Evolutionary conservation across 2,113 vertebrate genomes (phyloP), one percentile per base, ranked within the genome.

Genomic region (Todiramphus saurophagus): DNA sequence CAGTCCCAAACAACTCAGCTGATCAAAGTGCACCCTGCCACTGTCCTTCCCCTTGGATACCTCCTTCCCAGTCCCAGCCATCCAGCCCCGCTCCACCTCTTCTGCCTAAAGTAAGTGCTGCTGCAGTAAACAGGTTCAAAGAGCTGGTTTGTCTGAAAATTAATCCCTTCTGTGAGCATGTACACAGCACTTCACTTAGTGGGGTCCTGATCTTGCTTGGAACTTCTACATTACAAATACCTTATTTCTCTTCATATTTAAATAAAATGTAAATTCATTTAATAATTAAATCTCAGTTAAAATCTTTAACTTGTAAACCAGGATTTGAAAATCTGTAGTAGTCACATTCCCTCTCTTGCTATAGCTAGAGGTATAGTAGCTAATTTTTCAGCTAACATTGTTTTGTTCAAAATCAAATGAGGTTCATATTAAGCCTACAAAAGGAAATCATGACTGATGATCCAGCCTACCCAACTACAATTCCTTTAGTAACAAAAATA

Each of bases 401-500:
- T 97, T 97, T 94, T 91, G 91, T 68, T 95, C 92, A 70, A 81
- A 97, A 95, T 87, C 81, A 97, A 97, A 97, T 77, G 82, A 97
- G 87, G 93, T 94, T 96, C 96, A 75, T 58, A 97, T 97, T 95
- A 97, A 79, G 90, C 43, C 82, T 87, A 75, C 81, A 58, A 87
- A 94, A 80, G 66, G 94, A 69, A 94, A 87, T 82, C 8, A 51
- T 92, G 94, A 98, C 89, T 96, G 93, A 97, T 97, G 88, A 97
- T 84, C 89, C 97, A 87, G 90, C 79, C 96, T 97, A 80, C 76
- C 66, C 78, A 94, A 83, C 84, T 96, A 89, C 78, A 96, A 91
- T 94, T 97, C 91, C 85, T 97, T 90, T 55, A 97, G 93, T 74
- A 97, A 97, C 89, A 91, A 94, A 97, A 97, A 92, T 96, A 97